A percentile compares a stretch with the other conserved stretches of the same genome.
Evolutionary conservation across 2,797 vertebrate genomes (phyloP).

Genomic region (Lithobates sylvaticus): DNA sequence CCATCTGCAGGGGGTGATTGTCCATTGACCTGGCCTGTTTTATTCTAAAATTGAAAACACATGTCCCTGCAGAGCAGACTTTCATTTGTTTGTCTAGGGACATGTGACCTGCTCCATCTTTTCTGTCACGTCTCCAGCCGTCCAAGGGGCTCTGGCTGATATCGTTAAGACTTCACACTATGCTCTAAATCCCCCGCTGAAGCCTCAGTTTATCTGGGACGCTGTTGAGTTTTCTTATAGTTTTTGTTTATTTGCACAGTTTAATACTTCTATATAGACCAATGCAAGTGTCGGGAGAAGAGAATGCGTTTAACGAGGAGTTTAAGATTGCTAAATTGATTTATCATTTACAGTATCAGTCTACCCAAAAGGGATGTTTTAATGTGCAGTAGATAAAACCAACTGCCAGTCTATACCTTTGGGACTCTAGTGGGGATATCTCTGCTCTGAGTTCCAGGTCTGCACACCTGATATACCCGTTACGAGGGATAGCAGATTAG

Average conservation of each 20-base stretch:
- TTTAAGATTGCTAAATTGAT: not conserved
- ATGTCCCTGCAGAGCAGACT: constrained; percentile 66
- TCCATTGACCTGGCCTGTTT: constrained; percentile 61
- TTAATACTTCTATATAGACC: not conserved
- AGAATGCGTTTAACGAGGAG: not conserved
- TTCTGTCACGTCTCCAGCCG: constrained; percentile 56
- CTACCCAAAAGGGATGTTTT: too few relatives aligned
- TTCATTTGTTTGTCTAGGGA: constrained; percentile 67
- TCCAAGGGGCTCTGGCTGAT: not conserved
- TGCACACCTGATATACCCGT: too few relatives aligned
- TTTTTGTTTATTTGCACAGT: not conserved
- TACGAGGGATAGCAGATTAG: too few relatives aligned
- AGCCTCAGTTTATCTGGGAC: not conserved
- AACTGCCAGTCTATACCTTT: too few relatives aligned
- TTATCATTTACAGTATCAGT: not conserved
- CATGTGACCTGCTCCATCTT: constrained; percentile 65
- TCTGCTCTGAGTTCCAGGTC: too few relatives aligned
- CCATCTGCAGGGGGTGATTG: constrained; percentile 62
- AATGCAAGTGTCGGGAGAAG: not conserved
- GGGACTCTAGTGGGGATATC: too few relatives aligned
- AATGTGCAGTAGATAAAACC: too few relatives aligned
- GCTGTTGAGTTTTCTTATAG: not conserved
- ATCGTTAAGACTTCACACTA: not conserved
- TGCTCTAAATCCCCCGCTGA: not conserved
- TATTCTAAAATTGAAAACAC: constrained; percentile 64